phyloP scores from a whole-genome alignment of 1,140 invertebrate genomes.

The Dysdera silvatica region DNA sequence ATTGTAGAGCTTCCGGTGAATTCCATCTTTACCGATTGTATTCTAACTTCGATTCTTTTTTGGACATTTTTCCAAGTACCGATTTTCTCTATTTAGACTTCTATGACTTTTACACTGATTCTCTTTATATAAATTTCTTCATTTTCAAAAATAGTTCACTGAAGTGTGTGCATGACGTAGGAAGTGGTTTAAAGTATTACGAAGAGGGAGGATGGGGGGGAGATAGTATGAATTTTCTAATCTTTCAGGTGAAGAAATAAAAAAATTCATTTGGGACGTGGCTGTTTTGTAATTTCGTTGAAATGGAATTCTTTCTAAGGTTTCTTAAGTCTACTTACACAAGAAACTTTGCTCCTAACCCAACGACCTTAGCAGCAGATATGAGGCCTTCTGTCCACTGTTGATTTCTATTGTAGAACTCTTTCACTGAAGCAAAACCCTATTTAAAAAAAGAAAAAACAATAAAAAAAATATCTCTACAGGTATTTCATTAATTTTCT shows the following conservation, averaged over 20 bases:
- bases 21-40: too few relatives aligned
- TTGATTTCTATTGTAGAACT: slow-evolving; percentile 97
- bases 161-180: too few relatives aligned
- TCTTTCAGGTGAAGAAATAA: not conserved
- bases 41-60: too few relatives aligned
- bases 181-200: too few relatives aligned
- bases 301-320: not conserved
- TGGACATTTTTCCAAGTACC: too few relatives aligned
- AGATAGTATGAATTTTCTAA: too few relatives aligned
- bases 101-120: too few relatives aligned
- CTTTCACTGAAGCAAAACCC: slow-evolving; percentile 66
- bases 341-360: slow-evolving; percentile 84
- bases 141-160: too few relatives aligned
- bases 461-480: not conserved
- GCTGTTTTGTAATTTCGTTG: not conserved
- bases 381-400: slow-evolving; percentile 81
- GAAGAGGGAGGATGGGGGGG: too few relatives aligned
- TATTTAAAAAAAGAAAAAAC: slow-evolving; percentile 37
- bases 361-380: slow-evolving; percentile 95
- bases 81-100: too few relatives aligned
- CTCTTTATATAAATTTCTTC: too few relatives aligned
- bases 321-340: slow-evolving; percentile 57
- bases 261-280: not conserved
- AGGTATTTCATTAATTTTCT: not conserved
- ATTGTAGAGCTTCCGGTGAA: too few relatives aligned